phyloP scores from a whole-genome alignment of 2,888 invertebrate species.

The Teinopalpus imperialis region DNA sequence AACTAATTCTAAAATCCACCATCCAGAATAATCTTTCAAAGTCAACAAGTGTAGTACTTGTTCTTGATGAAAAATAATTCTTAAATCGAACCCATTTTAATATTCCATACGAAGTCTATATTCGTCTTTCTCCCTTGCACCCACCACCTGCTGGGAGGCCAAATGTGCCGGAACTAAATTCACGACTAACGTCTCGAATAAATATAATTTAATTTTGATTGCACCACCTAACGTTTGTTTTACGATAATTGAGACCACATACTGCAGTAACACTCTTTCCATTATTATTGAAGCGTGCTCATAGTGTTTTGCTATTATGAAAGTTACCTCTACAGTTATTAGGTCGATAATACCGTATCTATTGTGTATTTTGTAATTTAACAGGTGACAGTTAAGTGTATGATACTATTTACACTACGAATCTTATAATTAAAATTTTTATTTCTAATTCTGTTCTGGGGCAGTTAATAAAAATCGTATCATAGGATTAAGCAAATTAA shows the following conservation, averaged over 20 bases:
- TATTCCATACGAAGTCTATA: slow-evolving; percentile 23
- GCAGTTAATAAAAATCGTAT: no score
- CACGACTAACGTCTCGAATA: slow-evolving; percentile 62
- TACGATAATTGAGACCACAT: slow-evolving; percentile 36
- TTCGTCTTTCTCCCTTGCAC: slow-evolving; percentile 38
- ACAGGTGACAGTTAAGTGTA: no score
- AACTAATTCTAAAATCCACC: no score
- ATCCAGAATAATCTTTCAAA: no score
- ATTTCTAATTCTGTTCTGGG: no score
- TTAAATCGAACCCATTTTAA: slow-evolving; percentile 11
- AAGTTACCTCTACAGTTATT: background rate
- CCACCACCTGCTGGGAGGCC: slow-evolving; percentile 63
- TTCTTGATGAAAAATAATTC: background rate
- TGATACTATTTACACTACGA: no score
- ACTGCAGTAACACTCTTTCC: slow-evolving; percentile 26
- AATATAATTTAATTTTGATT: slow-evolving; percentile 51
- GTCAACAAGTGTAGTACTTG: no score
- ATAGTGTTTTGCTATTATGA: background rate
- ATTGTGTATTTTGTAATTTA: no score
- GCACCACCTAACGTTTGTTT: slow-evolving; percentile 40
- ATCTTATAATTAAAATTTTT: no score
- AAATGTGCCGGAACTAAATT: slow-evolving; percentile 64
- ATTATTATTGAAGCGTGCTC: slow-evolving; percentile 10
- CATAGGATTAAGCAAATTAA: no score
- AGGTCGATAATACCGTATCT: background rate